Evolutionary conservation across 2,113 vertebrate species (phyloP), one percentile per base, ranked within the genome.

Genomic region (Chascanopsetta lugubris): DNA sequence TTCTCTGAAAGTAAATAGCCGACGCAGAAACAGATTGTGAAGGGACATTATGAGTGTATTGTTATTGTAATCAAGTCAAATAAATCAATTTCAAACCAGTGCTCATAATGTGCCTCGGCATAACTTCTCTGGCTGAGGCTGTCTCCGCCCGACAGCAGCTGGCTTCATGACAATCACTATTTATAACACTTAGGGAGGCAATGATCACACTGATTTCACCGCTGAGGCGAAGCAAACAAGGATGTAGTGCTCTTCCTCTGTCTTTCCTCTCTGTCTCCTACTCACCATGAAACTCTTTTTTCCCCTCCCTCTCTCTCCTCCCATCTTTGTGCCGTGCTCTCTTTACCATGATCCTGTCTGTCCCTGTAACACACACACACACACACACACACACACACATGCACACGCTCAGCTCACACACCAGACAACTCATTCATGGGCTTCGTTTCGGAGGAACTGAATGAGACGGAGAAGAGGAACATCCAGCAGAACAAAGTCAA

Each of bases 381-480:
- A 8, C 46, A 48, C 46, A 26, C 42, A 8, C 27, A 48, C 36
- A 34, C 48, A 58, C 8, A 40, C 32, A 56, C 25, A 51, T 26
- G 29, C 42, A n/a, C 1, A 49, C 20, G 26, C 66, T 24, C 88
- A 99, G 97, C 97, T 83, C 97, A 99, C 89, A 99, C 96, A n/a
- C 97, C 97, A 0, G 97, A 99, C 89, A 99, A 99, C 90, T 99
- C 97, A 73, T 99, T 99, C 88, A 98, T 99, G 96, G 97, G 97
- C 72, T 99, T 99, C 0, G 97, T 97, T 82, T 95, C 96, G 0
- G 96, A 99, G 89, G 96, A 97, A 89, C 94, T 98, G 76, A 98
- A 95, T 49, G 89, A 92, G 70, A 97, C 97, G 0, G 96, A 97
- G 90, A 94, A 88, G 88, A 91, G 93, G 46, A 90, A 87, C 72